A percentile compares a stretch with the other conserved stretches of the same genome.
Evolutionary conservation across 2,113 vertebrate genomes (phyloP).

Genomic region (Megaceryle maxima): DNA sequence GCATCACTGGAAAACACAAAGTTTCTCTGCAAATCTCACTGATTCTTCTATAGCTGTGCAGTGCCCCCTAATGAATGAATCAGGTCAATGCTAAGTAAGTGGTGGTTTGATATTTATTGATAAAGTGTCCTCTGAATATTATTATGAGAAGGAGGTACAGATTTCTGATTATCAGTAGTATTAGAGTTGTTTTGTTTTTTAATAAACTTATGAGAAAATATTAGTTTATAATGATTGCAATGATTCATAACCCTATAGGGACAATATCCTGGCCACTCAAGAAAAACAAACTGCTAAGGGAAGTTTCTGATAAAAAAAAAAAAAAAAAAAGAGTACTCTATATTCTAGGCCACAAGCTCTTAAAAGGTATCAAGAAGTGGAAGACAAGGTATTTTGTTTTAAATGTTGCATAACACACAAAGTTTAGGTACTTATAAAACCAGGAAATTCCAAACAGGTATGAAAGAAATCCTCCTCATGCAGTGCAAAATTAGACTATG

Average conservation of each 20-base stretch:
- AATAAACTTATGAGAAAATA: neutral
- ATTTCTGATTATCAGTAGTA: neutral
- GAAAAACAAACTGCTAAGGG: neutral
- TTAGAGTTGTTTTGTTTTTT: neutral
- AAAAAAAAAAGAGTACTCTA: neutral
- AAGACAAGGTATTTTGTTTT: neutral
- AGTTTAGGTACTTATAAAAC: neutral
- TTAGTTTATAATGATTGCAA: neutral
- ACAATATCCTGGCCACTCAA: neutral
- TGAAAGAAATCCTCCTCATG: neutral
- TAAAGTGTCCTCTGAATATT: neutral
- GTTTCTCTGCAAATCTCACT: neutral
- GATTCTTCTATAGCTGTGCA: neutral
- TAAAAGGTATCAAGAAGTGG: neutral
- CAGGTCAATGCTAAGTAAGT: neutral
- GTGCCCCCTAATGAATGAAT: slow-evolving; percentile 24
- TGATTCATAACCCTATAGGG: neutral
- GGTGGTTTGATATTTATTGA: neutral
- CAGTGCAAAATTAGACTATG: neutral
- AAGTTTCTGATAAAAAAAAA: neutral
- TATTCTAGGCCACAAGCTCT: neutral
- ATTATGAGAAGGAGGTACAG: neutral
- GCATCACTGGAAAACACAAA: neutral
- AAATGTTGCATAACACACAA: neutral
- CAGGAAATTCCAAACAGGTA: neutral